Evolutionary conservation across 2,797 vertebrate genomes (phyloP), one percentile per base, ranked within the genome.

Genomic region (Strix occidentalis): DNA sequence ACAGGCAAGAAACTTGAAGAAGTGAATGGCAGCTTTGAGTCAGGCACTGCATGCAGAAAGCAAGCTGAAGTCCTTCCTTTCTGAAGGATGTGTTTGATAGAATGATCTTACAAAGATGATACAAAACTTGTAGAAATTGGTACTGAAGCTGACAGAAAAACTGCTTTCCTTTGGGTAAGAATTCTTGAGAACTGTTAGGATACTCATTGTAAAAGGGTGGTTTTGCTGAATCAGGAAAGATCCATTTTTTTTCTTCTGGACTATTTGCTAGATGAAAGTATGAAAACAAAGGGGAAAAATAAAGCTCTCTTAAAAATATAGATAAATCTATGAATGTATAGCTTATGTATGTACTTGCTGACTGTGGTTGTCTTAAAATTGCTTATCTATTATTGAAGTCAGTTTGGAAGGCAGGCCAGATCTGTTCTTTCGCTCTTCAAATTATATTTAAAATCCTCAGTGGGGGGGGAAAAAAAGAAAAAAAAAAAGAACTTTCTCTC

Each of bases 401-500:
- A 41, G 24, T 72, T 93, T 74, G 81, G 77, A 88, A 86, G n/a
- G 54, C 72, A 65, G 31, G 45, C 46, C 74, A 72, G 74, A 81
- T 68, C 53, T 90, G 63, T 68, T 75, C 33, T 72, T 91, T 63
- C 2, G 4, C 31, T 93, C 45, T 90, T 89, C 37, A 79, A 68
- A 84, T 45, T 64, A 41, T 58, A 45, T 82, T 96, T 90, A 88
- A 93, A 94, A 87, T 89, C 33, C 65, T 88, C 46, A 35, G n/a
- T n/a, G 35, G 24, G 25, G 43, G 29, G 20, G 7, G 1, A 1
- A 5, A 1, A 4, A 10, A 33, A 16, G 28, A 8, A 8, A 16
- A 9, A 13, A 20, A 16, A 6, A 9, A 31, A 16, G 3, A 20
- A 5, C 10, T 31, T 78, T 80, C 29, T 74, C 23, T 61, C 23